These are phyloP conservation scores for Epizoanthus scotinus DNA, from an alignment of 92 coral and sea anemone genomes.

Conservation along the genomic window DNA sequence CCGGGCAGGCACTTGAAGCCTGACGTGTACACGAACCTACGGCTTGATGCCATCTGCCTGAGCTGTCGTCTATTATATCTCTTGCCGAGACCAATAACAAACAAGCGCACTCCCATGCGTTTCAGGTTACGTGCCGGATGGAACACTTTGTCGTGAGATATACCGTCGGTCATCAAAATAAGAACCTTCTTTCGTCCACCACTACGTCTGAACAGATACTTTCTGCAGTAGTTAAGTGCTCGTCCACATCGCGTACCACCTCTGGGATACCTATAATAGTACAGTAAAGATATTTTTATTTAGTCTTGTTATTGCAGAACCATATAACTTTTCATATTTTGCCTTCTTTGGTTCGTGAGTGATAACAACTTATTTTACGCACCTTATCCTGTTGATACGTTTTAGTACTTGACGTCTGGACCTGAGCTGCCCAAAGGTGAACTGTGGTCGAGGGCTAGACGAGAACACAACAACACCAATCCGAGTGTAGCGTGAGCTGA, in stretches of 20 bases:
- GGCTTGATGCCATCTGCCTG: constrained; percentile 69
- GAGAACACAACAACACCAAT: constrained; percentile 34
- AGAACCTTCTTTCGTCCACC: constrained; percentile 53
- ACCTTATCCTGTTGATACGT: constrained; percentile 14
- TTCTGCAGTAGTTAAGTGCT: constrained; percentile 15
- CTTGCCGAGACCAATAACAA: constrained; percentile 82
- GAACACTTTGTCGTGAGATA: constrained; percentile 63
- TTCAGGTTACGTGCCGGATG: constrained; percentile 66
- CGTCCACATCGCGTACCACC: constrained; percentile 47
- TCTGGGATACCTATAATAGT: constrained; percentile 35
- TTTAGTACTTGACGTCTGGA: background rate
- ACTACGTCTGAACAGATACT: constrained; percentile 15
- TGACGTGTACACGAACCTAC: constrained; percentile 69
- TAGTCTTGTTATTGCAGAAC: no score
- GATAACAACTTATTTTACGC: background rate
- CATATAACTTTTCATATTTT: constrained; percentile 1
- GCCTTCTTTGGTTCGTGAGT: no score
- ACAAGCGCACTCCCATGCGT: constrained; percentile 78
- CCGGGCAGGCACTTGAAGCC: constrained; percentile 14
- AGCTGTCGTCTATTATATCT: constrained; percentile 77
- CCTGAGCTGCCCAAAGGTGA: constrained; percentile 15
- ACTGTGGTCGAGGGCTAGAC: background rate
- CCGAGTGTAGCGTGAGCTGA: constrained; percentile 2
- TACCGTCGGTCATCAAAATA: constrained; percentile 82
- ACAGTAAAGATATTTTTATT: no score